A percentile compares a stretch with the other conserved stretches of the same genome.
These are phyloP conservation scores for Amphiprion clarkii DNA, from an alignment of 2,797 vertebrate genomes.

Conservation along the genomic window DNA sequence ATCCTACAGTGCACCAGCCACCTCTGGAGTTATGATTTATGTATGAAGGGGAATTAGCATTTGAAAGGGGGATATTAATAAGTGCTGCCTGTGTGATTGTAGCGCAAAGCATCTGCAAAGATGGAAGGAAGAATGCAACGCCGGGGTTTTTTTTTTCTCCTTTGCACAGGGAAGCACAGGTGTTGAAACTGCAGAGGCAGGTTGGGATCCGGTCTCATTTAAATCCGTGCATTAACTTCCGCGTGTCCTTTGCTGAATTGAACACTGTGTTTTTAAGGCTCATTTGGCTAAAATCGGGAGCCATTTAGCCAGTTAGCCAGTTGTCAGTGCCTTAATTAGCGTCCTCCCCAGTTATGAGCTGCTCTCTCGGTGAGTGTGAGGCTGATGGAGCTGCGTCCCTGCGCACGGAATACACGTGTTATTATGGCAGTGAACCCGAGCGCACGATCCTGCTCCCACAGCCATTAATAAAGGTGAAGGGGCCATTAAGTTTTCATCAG, in stretches of 20 bases:
- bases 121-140: slow-evolving; percentile 37
- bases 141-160: slow-evolving; percentile 16
- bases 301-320: slow-evolving; percentile 38
- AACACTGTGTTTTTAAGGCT: slow-evolving; percentile 29
- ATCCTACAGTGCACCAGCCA: slow-evolving; percentile 47
- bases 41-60: slow-evolving; percentile 84
- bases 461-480: slow-evolving; percentile 81
- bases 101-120: slow-evolving; percentile 40
- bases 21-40: slow-evolving; percentile 84
- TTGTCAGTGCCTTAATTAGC: slow-evolving; percentile 52
- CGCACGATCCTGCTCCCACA: slow-evolving; percentile 44
- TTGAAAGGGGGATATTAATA: slow-evolving; percentile 86
- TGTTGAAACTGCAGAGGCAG: slow-evolving; percentile 17
- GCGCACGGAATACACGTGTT: slow-evolving; percentile 41
- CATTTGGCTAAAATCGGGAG: slow-evolving; percentile 52
- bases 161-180: slow-evolving; percentile 30
- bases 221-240: neutral
- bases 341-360: slow-evolving; percentile 33
- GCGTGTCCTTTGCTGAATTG: neutral
- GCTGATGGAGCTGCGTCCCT: slow-evolving; percentile 39
- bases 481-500: slow-evolving; percentile 83
- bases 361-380: slow-evolving; percentile 29
- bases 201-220: slow-evolving; percentile 12
- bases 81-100: slow-evolving; percentile 72
- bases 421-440: slow-evolving; percentile 47